Evolutionary conservation across 2,888 invertebrate species (phyloP).

Genomic region (Tiliacea citrago): DNA sequence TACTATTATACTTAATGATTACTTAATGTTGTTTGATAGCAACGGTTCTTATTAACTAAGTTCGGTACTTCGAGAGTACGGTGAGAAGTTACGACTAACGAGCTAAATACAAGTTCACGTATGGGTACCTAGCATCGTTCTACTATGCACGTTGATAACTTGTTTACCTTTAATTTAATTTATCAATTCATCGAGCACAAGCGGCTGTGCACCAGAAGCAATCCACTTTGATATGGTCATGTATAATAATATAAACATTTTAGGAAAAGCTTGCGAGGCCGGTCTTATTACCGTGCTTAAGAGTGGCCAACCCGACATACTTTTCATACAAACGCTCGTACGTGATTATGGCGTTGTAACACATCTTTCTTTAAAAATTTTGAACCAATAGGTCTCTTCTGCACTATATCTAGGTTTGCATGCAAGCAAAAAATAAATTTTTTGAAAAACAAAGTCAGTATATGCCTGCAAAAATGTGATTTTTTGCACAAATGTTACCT

Average conservation of each 20-base stretch:
- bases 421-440: no score
- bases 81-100: slow-evolving; percentile 22
- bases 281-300: no score
- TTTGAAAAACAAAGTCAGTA: no score
- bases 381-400: no score
- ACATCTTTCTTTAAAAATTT: no score
- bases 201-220: not conserved
- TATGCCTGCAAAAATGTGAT: no score
- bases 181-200: not conserved
- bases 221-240: not conserved
- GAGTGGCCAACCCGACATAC: no score
- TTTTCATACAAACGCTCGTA: no score
- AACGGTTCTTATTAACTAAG: slow-evolving; percentile 37
- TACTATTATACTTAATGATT: slow-evolving; percentile 40
- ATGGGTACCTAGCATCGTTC: not conserved
- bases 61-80: slow-evolving; percentile 24
- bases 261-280: not conserved
- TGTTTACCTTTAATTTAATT: slow-evolving; percentile 6
- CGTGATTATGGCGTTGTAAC: no score
- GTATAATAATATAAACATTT: not conserved
- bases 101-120: slow-evolving; percentile 13
- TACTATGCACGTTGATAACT: not conserved
- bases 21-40: slow-evolving; percentile 43
- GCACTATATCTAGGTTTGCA: no score
- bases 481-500: no score